Conservation (phyloP, 2,113 vertebrate genomes). For the Trochalopteron elliotii region DNA sequence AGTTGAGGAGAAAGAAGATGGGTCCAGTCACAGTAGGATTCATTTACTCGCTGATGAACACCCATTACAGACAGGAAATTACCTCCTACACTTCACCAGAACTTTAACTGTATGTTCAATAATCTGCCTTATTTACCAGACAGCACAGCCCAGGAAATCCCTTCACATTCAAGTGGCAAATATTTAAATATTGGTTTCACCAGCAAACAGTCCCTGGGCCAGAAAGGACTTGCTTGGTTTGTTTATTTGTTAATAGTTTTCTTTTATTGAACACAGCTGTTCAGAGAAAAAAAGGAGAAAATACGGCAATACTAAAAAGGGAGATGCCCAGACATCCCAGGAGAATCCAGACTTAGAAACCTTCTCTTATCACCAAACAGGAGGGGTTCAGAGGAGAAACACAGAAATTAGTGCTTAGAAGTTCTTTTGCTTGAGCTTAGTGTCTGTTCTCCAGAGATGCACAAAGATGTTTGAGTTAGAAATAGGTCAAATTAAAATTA, state of each 20-base stretch:
- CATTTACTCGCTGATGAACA: not conserved
- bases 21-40: not conserved
- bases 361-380: not conserved
- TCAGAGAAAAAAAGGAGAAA: not conserved
- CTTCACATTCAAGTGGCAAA: not conserved
- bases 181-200: constrained; percentile 2
- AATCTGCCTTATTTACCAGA: not conserved
- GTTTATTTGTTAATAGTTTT: not conserved
- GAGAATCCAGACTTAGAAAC: not conserved
- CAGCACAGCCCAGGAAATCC: not conserved
- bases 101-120: not conserved
- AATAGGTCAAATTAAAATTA: not conserved
- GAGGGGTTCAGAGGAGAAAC: not conserved
- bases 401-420: not conserved
- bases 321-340: not conserved
- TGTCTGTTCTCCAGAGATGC: not conserved
- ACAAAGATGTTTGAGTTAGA: not conserved
- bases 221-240: not conserved
- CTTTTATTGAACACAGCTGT: not conserved
- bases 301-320: not conserved
- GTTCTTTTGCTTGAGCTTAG: not conserved
- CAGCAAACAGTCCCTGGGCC: not conserved
- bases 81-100: not conserved
- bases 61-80: not conserved
- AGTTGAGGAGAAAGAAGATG: not conserved